Evolutionary conservation across 1,140 invertebrate species (phyloP), one percentile per base, ranked within the genome.

Genomic region (Trichonephila clavata): DNA sequence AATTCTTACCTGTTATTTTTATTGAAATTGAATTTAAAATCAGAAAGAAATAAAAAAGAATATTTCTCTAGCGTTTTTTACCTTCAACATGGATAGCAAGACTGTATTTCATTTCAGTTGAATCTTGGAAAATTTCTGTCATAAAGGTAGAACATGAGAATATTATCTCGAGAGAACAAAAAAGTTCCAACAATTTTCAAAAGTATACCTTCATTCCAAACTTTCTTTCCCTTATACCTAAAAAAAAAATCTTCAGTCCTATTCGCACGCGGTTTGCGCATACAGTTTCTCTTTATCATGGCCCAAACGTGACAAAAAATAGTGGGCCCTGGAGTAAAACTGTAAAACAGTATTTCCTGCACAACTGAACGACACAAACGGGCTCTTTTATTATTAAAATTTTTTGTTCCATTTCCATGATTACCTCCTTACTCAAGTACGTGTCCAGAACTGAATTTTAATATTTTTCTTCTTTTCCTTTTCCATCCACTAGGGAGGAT

Each of bases 341-440:
- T 20, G 57, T 39, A 61, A 86, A 86, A 39, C 84, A 61, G 5
- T 14, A 63, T 27, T 32, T 32, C 20, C 50, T 18, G 65, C 27
- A 1, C 39, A 16, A 13, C 21, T 21, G 20, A 50, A 88, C 10
- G 16, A 13, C n/a, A 39, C 20, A 88, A 71, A 88, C 24, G 5
- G 10, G 50, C 43, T 90, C 16, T 90, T 77, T 60, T 90, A 90
- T 90, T 90, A 80, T 77, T 77, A 60, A 80, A 68, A 21, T 60
- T 88, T 90, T 68, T 90, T 90, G 88, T 90, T 90, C 68, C 88
- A 90, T 90, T 60, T 71, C 60, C 88, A 60, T 80, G 88, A 90
- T 90, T 90, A n/a, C 88, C 20, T 59, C 16, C 24, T 86, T 63
- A 43, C 27, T 77, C 27, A 77, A 63, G 84, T 61, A 88, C 86